These are phyloP conservation scores for Ceuthmochares aereus DNA, from an alignment of 2,113 vertebrate genomes.

Conservation along the genomic window DNA sequence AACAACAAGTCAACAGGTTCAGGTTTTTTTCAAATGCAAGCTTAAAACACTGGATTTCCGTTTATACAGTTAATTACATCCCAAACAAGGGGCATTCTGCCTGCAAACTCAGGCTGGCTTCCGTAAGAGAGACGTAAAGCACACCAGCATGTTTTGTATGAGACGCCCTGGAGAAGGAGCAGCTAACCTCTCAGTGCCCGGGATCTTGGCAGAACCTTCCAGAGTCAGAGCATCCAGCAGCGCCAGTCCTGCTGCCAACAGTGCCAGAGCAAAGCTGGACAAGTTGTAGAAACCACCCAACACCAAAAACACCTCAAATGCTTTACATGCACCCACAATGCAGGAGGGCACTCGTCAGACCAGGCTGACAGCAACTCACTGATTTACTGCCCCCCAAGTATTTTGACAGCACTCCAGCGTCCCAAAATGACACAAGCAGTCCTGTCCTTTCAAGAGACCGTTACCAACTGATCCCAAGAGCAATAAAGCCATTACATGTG, in stretches of 20 bases:
- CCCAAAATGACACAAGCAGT: not conserved
- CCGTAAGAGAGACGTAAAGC: not conserved
- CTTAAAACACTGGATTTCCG: not conserved
- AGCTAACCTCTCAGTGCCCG: not conserved
- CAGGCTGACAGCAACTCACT: not conserved
- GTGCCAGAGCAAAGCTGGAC: not conserved
- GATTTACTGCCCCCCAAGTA: not conserved
- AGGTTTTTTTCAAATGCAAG: not conserved
- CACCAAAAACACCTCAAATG: not conserved
- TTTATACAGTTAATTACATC: accelerated
- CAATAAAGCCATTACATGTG: not conserved
- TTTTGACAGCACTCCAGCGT: not conserved
- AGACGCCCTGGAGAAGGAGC: not conserved
- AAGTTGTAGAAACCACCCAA: not conserved
- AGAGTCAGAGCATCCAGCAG: not conserved
- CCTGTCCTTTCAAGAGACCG: not conserved
- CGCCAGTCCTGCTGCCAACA: accelerated
- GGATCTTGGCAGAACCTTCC: not conserved
- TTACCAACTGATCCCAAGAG: not conserved
- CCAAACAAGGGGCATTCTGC: accelerated
- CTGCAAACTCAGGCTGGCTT: not conserved
- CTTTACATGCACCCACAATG: not conserved
- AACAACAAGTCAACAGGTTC: not conserved
- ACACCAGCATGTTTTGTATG: accelerated
- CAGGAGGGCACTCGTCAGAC: not conserved